These are phyloP conservation scores for Pachyuromys duprasi DNA, from an alignment of 2,797 vertebrate species.

Conservation along the genomic window DNA sequence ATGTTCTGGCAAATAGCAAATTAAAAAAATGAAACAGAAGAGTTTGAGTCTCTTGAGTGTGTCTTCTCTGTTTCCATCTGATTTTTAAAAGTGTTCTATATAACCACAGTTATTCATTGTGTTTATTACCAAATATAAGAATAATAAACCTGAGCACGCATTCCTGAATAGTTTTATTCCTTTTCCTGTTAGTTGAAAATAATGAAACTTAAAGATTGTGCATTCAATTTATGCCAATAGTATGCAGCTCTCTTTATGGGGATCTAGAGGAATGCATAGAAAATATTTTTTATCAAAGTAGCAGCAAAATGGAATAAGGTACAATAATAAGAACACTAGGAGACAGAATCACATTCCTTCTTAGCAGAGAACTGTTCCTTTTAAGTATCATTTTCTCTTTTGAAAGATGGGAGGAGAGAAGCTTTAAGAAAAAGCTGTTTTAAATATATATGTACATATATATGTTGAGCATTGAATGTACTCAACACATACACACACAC, in stretches of 20 bases:
- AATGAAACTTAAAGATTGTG: slow-evolving; percentile 2
- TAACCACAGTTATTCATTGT: background rate
- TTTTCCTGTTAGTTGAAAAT: background rate
- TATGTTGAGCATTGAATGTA: background rate
- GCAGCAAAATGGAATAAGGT: background rate
- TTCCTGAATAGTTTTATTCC: background rate
- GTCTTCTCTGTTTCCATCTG: background rate
- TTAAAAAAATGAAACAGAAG: background rate
- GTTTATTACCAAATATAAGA: background rate
- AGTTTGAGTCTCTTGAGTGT: slow-evolving; percentile 18
- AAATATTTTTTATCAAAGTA: slow-evolving; percentile 4
- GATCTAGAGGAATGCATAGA: background rate
- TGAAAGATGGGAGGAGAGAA: background rate
- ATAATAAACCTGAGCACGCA: background rate
- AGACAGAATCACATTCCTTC: background rate
- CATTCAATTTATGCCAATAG: background rate
- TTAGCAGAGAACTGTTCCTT: background rate
- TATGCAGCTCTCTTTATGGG: background rate
- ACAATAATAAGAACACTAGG: background rate
- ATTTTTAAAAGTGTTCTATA: slow-evolving; percentile 19
- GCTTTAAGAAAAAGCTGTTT: background rate
- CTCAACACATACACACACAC: background rate
- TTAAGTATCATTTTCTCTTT: background rate
- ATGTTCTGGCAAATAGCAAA: slow-evolving; percentile 14
- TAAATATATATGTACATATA: too few species aligned